phyloP scores from a whole-genome alignment of 1,140 invertebrate species.

The Trachymyrmex septentrionalis region DNA sequence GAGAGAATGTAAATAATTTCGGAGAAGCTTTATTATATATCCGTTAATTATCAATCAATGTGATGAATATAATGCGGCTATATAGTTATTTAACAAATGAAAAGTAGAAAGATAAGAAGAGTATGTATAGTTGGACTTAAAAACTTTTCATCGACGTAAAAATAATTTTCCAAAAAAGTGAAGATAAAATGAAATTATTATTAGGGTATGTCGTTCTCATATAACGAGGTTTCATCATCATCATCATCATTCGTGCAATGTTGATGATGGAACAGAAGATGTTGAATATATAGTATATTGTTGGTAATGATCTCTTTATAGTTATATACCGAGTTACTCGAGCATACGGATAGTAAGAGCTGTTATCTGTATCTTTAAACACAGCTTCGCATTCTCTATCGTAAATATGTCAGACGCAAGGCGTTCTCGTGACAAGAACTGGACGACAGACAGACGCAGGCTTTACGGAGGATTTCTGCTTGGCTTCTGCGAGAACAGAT shows the following conservation, averaged over 20 bases:
- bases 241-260: neutral
- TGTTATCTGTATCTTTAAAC: slow-evolving; percentile 51
- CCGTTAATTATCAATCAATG: neutral
- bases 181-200: neutral
- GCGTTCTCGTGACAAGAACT: slow-evolving; percentile 50
- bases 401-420: slow-evolving; percentile 59
- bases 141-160: neutral
- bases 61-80: neutral
- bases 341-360: slow-evolving; percentile 38
- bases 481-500: slow-evolving; percentile 52
- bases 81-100: neutral
- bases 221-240: neutral
- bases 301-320: slow-evolving; percentile 32
- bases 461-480: slow-evolving; percentile 48
- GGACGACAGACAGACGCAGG: slow-evolving; percentile 41
- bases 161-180: neutral
- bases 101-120: neutral
- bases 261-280: neutral
- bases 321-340: slow-evolving; percentile 15
- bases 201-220: neutral
- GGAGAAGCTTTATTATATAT: too few relatives aligned
- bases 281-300: slow-evolving; percentile 3
- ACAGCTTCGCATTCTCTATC: slow-evolving; percentile 47
- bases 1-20: neutral
- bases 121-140: neutral